Evolutionary conservation across 2,888 invertebrate species (phyloP).

Genomic region (Protonemura montana): DNA sequence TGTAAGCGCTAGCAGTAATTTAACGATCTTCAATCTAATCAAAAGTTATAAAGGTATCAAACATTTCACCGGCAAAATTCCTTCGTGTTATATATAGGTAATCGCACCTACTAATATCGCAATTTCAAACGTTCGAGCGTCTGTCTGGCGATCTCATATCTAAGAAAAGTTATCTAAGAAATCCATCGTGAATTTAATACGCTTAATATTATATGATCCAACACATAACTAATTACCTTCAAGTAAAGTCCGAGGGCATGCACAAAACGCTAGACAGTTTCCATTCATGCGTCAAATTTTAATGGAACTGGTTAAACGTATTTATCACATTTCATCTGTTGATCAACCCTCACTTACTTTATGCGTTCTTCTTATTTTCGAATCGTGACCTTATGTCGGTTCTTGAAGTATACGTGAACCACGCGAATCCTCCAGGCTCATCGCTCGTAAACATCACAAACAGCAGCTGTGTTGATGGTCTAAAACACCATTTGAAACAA

Average conservation of each 20-base stretch:
- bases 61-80: no score
- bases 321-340: background rate
- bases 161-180: background rate
- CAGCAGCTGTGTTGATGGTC: background rate
- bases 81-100: no score
- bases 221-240: background rate
- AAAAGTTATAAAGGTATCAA: background rate
- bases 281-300: slow-evolving; percentile 24
- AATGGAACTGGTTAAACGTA: slow-evolving; percentile 20
- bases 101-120: no score
- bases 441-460: background rate
- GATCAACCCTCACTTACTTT: background rate
- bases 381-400: background rate
- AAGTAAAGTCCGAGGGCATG: background rate
- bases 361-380: background rate
- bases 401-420: background rate
- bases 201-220: background rate
- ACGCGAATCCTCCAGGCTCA: background rate
- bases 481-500: background rate
- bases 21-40: background rate
- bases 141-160: background rate
- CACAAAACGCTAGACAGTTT: background rate
- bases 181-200: background rate
- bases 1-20: background rate
- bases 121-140: background rate